Percentiles rank a stretch among this genome's conserved stretches.
Conservation (phyloP, 2,797 vertebrate genomes). For the Bradypodion pumilum region DNA sequence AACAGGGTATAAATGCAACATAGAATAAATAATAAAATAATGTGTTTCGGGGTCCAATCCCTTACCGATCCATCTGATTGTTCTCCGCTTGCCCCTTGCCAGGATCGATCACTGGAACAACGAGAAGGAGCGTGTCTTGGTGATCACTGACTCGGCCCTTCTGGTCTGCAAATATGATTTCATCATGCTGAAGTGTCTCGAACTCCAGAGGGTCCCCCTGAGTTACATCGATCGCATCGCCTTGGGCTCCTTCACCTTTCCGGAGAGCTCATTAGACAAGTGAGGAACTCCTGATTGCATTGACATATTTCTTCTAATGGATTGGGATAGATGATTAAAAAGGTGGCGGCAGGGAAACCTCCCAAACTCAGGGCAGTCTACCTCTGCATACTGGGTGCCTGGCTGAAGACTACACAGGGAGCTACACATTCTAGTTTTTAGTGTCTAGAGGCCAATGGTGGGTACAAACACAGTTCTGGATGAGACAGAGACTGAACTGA, state of each 20-base stretch:
- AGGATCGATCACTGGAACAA: constrained; percentile 90
- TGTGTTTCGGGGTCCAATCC: too few relatives aligned
- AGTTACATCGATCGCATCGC: constrained; percentile 75
- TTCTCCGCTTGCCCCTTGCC: constrained; percentile 12
- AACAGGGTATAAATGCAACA: too few relatives aligned
- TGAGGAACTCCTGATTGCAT: constrained; percentile 63
- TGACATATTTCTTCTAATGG: neutral
- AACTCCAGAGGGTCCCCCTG: constrained; percentile 77
- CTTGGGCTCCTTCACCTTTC: constrained; percentile 79
- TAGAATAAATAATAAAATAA: too few relatives aligned
- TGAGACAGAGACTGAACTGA: neutral
- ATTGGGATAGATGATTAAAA: neutral
- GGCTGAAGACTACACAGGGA: neutral
- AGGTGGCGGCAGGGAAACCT: neutral
- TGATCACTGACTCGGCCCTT: constrained; percentile 77
- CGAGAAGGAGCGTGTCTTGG: constrained; percentile 80
- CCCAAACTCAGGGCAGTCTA: neutral
- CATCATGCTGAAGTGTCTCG: constrained; percentile 81
- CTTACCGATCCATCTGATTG: too few relatives aligned
- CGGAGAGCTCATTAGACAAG: constrained; percentile 78
- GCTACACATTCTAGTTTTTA: too few relatives aligned
- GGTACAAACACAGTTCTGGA: neutral
- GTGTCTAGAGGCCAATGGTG: neutral
- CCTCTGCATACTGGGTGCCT: too few relatives aligned
- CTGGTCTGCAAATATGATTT: constrained; percentile 87